A percentile compares a stretch with the other conserved stretches of the same genome.
These are phyloP conservation scores for Listrodromus nycthemerus DNA, from an alignment of 2,888 invertebrate species.

Conservation along the genomic window DNA sequence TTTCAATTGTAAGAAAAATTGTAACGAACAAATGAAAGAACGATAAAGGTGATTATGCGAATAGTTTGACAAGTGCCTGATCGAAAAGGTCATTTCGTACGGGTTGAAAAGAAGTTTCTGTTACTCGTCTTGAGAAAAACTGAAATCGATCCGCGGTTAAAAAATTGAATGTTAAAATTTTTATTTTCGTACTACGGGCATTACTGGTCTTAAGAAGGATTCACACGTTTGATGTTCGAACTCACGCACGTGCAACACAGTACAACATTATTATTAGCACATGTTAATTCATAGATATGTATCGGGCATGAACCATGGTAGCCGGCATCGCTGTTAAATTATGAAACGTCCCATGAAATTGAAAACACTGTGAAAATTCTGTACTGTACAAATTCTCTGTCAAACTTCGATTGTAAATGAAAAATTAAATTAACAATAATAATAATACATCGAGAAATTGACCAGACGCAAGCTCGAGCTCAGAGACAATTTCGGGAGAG, in stretches of 20 bases:
- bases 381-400: conserved; percentile 15
- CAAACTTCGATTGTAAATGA: conserved; percentile 26
- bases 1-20: conserved; percentile 61
- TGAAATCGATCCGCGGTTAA: background rate
- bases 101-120: conserved; percentile 28
- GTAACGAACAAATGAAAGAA: conserved; percentile 23
- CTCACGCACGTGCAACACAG: background rate
- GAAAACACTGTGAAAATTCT: conserved; percentile 10
- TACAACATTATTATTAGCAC: conserved; percentile 5
- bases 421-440: conserved; percentile 37
- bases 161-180: background rate
- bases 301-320: background rate
- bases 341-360: background rate
- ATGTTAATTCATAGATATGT: conserved; percentile 1
- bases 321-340: background rate
- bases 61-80: conserved; percentile 76
- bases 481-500: conserved; percentile 64
- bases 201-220: background rate
- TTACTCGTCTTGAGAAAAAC: conserved; percentile 35
- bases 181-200: background rate
- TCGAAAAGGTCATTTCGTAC: conserved; percentile 59
- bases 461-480: conserved; percentile 60
- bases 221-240: background rate
- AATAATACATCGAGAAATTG: conserved; percentile 50
- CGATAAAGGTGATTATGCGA: conserved; percentile 50